Conservation (phyloP, 2,888 invertebrate species). For the Ecliptopera silaceata region DNA sequence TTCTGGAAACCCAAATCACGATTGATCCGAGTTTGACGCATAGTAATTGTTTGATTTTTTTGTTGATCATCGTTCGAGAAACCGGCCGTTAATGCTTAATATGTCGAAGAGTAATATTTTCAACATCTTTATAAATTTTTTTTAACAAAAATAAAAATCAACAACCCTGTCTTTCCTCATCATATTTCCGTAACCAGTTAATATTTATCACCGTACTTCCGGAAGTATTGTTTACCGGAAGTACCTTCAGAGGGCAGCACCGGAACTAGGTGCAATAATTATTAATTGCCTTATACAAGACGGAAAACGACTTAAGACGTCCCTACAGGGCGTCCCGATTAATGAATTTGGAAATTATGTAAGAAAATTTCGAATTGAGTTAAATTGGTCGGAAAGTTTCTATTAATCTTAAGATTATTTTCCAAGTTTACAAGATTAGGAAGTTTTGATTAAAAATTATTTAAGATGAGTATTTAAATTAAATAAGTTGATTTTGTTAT, state of each 20-base stretch:
- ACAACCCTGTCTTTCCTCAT: conserved; percentile 40
- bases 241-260: conserved; percentile 56
- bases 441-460: conserved; percentile 1
- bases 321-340: conserved; percentile 52
- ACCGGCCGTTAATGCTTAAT: too few species aligned
- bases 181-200: conserved; percentile 43
- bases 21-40: too few species aligned
- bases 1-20: too few species aligned
- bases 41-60: too few species aligned
- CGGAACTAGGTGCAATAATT: conserved; percentile 80
- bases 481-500: not conserved
- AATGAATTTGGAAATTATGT: conserved; percentile 46
- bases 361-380: conserved; percentile 34
- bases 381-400: conserved; percentile 45
- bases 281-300: conserved; percentile 72
- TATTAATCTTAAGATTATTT: conserved; percentile 31
- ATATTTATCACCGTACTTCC: conserved; percentile 56
- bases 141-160: conserved; percentile 24
- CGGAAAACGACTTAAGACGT: conserved; percentile 62
- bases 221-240: conserved; percentile 48
- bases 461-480: not conserved
- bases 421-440: conserved; percentile 30
- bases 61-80: too few species aligned
- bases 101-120: too few species aligned
- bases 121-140: too few species aligned